Conservation (phyloP, 1,140 invertebrate species). For the Cotesia glomerata region DNA sequence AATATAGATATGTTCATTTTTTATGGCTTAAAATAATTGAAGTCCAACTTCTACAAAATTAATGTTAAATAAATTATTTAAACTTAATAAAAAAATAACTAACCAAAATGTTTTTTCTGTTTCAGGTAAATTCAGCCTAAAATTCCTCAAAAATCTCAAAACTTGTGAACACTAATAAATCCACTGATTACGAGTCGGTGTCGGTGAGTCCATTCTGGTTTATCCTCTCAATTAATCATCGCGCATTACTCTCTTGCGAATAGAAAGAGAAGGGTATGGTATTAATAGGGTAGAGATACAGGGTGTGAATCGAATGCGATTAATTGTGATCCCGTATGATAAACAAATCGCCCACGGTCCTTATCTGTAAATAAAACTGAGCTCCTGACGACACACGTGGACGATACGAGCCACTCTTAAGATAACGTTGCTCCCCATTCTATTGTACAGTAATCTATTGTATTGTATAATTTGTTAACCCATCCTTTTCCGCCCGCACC, state of each 20-base stretch:
- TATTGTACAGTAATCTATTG: not conserved
- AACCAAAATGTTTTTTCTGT: not conserved
- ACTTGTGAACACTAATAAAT: not conserved
- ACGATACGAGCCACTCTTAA: constrained; percentile 3
- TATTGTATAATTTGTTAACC: constrained; percentile 11
- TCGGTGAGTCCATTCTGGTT: constrained; percentile 33
- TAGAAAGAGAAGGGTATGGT: no score
- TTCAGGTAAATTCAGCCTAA: not conserved
- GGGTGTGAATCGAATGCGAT: constrained; percentile 23
- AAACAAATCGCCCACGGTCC: constrained; percentile 23
- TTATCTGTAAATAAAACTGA: constrained; percentile 36
- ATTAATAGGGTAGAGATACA: not conserved
- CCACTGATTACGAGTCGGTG: not conserved
- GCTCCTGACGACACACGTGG: not conserved
- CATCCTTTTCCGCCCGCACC: not conserved
- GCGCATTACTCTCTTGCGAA: not conserved
- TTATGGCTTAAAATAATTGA: no score
- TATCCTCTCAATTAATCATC: constrained; percentile 16
- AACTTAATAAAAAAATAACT: not conserved
- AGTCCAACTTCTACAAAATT: no score
- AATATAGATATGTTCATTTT: no score
- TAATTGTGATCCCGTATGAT: constrained; percentile 15
- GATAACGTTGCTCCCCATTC: constrained; percentile 22
- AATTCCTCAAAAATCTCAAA: not conserved
- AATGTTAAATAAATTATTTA: no score